Base-by-base conservation (phyloP, 1,140 invertebrate species). In the Cyclargus thomasi region DNA sequence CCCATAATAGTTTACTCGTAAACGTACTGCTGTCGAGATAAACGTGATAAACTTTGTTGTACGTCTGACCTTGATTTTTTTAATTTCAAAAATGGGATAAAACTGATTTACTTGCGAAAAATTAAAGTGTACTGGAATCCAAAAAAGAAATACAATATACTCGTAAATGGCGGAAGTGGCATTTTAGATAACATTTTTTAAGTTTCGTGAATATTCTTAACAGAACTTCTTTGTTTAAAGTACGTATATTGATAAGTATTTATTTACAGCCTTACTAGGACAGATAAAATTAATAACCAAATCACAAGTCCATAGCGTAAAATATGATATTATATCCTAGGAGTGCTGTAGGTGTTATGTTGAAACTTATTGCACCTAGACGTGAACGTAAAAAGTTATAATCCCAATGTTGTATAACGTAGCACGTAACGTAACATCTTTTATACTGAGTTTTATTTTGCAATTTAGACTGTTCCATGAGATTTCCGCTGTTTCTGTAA, bases 401-500 rank as follows among this genome's bases (percentile, higher is more conserved):
- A 47, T 47, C 39, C 39, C 10, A 47, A 47, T 47, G 39, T 47
- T 47, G 39, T 47, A 16, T 16, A 47, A 47, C 39, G 14, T 14
- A 47, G 39, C 39, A 47, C 39, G 39, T 47, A 47, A 47, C 39
- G 39, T 47, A 47, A 47, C 39, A 47, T 47, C 39, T 47, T 47
- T 47, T 47, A 47, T 47, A 8, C 39, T 16, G 8, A 62, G 11
- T 62, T 21, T n/a, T 62, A 20, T 20, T 18, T 16, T 4, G 63
- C 23, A 39, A 63, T 47, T 11, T 16, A 16, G 39, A 8, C 14
- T 8, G n/a, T n/a, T n/a, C n/a, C n/a, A 47, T 47, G 14, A 47
- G 39, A 47, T 16, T 47, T 47, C 39, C 39, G 39, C 14, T 47
- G 14, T 47, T 65, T 65, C 63, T 20, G 20, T 53, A 65, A 65